A percentile compares a stretch with the other conserved stretches of the same genome.
Conservation (phyloP, 2,888 invertebrate species). For the Cotesia congregata region DNA sequence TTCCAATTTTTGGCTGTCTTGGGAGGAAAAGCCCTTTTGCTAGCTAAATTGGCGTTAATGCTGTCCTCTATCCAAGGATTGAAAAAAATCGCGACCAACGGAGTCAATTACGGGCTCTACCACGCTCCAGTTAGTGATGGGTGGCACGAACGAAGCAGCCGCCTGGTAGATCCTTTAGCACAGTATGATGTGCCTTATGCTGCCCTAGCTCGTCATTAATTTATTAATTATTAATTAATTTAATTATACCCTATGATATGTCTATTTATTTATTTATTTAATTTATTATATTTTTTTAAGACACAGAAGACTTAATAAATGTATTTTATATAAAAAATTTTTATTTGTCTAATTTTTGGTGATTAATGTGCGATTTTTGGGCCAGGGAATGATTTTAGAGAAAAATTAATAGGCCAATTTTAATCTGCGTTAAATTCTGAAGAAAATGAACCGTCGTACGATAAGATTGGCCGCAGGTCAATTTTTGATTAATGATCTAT, state of each 20-base stretch:
- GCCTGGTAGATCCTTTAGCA: slow-evolving; percentile 59
- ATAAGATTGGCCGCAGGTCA: too few species aligned
- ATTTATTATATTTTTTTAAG: not conserved
- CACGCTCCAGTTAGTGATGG: slow-evolving; percentile 71
- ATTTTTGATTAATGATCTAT: too few species aligned
- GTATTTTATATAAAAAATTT: too few species aligned
- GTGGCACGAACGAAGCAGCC: slow-evolving; percentile 67
- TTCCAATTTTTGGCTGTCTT: slow-evolving; percentile 87
- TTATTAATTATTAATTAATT: slow-evolving; percentile 20
- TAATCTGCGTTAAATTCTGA: too few species aligned
- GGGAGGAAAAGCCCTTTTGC: slow-evolving; percentile 83
- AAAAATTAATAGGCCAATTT: too few species aligned
- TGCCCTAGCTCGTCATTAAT: slow-evolving; percentile 40
- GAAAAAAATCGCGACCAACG: slow-evolving; percentile 82
- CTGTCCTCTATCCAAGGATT: slow-evolving; percentile 85
- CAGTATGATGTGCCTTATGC: slow-evolving; percentile 51
- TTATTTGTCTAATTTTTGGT: too few species aligned
- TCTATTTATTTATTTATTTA: slow-evolving; percentile 6
- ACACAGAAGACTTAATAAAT: not conserved
- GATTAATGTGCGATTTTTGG: too few species aligned
- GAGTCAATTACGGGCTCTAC: slow-evolving; percentile 83
- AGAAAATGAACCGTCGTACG: too few species aligned
- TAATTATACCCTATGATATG: slow-evolving; percentile 31
- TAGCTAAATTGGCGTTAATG: slow-evolving; percentile 86
- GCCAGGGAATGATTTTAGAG: too few species aligned